Evolutionary conservation across 2,888 invertebrate species (phyloP).

Genomic region (Hypomecis punctinalis): DNA sequence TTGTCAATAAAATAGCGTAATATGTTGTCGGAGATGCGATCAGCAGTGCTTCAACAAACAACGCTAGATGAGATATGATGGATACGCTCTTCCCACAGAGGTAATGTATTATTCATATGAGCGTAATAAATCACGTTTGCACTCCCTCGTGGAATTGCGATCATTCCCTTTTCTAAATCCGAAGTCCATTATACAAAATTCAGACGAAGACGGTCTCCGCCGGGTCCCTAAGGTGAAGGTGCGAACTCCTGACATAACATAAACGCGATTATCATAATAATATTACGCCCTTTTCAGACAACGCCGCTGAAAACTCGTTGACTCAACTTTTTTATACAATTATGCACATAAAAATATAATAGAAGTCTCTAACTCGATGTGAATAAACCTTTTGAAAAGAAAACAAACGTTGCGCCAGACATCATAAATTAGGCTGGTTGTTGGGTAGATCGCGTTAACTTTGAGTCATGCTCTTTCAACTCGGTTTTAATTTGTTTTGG

Average conservation of each 20-base stretch:
- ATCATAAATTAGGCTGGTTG: conserved; percentile 39
- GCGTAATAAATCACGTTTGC: conserved; percentile 68
- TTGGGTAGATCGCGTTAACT: conserved; percentile 25
- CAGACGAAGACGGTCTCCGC: conserved; percentile 44
- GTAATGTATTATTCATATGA: conserved; percentile 69
- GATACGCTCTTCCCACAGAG: conserved; percentile 59
- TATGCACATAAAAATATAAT: conserved; percentile 15
- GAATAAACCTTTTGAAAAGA: conserved; percentile 39
- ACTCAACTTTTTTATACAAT: conserved; percentile 26
- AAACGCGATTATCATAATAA: conserved; percentile 47
- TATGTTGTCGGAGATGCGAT: conserved; percentile 48
- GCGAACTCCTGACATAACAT: conserved; percentile 43
- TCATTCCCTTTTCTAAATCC: conserved; percentile 60
- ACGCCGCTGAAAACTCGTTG: conserved; percentile 25
- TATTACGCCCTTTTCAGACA: conserved; percentile 30
- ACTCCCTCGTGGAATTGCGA: conserved; percentile 57
- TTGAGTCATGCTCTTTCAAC: conserved; percentile 34
- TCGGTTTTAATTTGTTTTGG: conserved; percentile 32
- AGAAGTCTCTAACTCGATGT: conserved; percentile 21
- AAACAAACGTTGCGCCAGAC: conserved; percentile 41
- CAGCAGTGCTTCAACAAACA: conserved; percentile 51
- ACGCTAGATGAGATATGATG: conserved; percentile 55
- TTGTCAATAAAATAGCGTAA: conserved; percentile 44
- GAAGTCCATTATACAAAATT: conserved; percentile 60
- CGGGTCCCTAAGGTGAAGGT: conserved; percentile 41